Evolutionary conservation across 30 jellyfish, hydroid and myxozoan genomes (phyloP), one percentile per base, ranked within the genome.

Genomic region (Aurelia sp.): DNA sequence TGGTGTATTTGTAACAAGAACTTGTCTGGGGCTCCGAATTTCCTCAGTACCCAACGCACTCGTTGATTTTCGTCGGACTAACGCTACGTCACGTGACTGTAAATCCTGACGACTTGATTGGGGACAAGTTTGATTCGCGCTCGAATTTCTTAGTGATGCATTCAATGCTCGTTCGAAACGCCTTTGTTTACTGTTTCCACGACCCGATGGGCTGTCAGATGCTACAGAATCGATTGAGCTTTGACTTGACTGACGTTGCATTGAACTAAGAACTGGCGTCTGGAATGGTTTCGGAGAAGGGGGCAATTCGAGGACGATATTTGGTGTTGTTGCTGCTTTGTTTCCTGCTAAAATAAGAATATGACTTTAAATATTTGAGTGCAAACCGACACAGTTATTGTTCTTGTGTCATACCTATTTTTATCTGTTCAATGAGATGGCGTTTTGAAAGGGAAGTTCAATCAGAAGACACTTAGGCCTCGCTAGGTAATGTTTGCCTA

Each of bases 171-270:
- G 86, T 57, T 83, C 92, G 19, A 71, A 41, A 12, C 86, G 61
- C 48, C 81, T 63, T 40, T 60, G 86, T 17, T 41, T 83, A 61
- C 22, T 57, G 81, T 75, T 83, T 31, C 92, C 63, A 27, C 55
- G 92, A 74, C 27, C 33, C 77, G 65, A 27, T 20, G 27, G 92
- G 81, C 92, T 83, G 65, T 83, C 92, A 13, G 92, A 67, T 4
- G 68, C 68, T 33, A 13, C 55, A 15, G 85, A 82, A 12, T 82
- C 91, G 73, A 82, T 67, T 5, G 91, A 82, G 77, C 91, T 82
- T 22, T 48, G 78, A 71, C 91, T 82, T 53, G 91, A 82, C 33
- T 57, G 69, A 17, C 84, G 86, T 15, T 83, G 92, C 4, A 83
- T 18, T 8, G 80, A 30, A 18, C 80, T 33, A 5, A 63, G 52